Base-by-base conservation (phyloP, 2,888 invertebrate species). In the Netelia fuscicornis region DNA sequence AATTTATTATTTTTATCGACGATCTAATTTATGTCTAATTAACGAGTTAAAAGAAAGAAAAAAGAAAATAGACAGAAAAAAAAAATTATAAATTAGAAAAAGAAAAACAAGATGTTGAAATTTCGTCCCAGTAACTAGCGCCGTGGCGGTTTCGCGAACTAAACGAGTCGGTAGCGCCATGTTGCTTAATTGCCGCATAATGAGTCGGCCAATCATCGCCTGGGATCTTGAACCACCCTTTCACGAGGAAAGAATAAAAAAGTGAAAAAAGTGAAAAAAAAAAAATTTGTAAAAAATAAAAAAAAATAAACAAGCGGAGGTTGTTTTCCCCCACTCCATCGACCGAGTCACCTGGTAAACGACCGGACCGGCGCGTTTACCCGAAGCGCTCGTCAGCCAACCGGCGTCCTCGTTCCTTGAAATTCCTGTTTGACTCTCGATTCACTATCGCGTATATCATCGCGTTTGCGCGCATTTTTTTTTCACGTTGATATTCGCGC, bases 171-270 rank as follows among this genome's bases (percentile, higher is more conserved):
- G 86, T 87, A 86, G 86, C 90, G 90, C 90, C 90, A 90, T 89
- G 87, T 88, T 89, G 84, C 87, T 90, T 90, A 91, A 91, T 90
- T 90, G 86, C 86, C 87, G 83, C 78, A 87, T 83, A 88, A 89
- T 88, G 88, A 89, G 87, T 82, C 84, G 75, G 58, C 89, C 88
- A 88, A 89, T 89, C 88, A 81, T 68, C 83, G 80, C 68, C 72
- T 64, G 67, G 84, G 54, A 87, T 85, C 86, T 81, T 44, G 67
- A 83, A 68, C 68, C 80, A 81, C 80, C 80, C 84, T 84, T 83
- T 75, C 71, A 78, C 65, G 48, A 80, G 68, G 44, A 62, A 60
- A 42, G 6, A 23, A 48, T 20, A 2, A 60, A 25, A 74, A 64
- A 75, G 9, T 48, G 13, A 23, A 62, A 30, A 30, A n/a, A n/a